Evolutionary conservation across 2,113 vertebrate genomes (phyloP), one percentile per base, ranked within the genome.

Genomic region (Lutjanus erythropterus): DNA sequence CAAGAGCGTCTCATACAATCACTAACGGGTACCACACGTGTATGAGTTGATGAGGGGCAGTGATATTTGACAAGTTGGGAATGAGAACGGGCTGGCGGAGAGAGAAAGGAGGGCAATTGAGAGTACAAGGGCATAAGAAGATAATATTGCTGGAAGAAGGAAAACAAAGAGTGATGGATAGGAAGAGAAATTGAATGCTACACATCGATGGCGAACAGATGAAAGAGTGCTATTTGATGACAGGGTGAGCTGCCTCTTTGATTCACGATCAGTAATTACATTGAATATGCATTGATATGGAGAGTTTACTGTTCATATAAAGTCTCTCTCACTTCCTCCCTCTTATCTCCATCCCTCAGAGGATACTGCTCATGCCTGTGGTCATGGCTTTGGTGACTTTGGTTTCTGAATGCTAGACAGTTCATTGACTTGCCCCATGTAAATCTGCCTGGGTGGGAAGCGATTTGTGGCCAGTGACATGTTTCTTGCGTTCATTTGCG

Each of bases 391-490:
- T 84, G 85, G 89, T 85, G 89, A 86, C 77, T 78, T 41, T 82
- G 90, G 88, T 76, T 87, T 90, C 53, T 79, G 50, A 86, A 58
- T 74, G 75, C 59, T 74, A 83, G 72, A 89, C 80, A 72, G 53
- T 86, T 70, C 81, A 80, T 62, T 86, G 81, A 85, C 78, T 87
- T 88, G 47, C 23, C 49, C 55, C 3, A 31, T 86, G 81, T 89
- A 82, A 84, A 89, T 90, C 81, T 87, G 73, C 86, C 81, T 88
- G 86, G 85, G 79, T 89, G 90, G 91, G 91, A 91, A 88, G 71
- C 65, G 29, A 79, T 83, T 77, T 78, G 82, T 52, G 83, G 86
- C 73, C 23, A 64, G 66, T 81, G 71, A 88, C 71, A 84, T 71
- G 80, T 73, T 69, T 60, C 56, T 68, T 29, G 41, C 37, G 18